Conservation (phyloP, 2,888 invertebrate genomes). For the Agonopterix alstromeriana region DNA sequence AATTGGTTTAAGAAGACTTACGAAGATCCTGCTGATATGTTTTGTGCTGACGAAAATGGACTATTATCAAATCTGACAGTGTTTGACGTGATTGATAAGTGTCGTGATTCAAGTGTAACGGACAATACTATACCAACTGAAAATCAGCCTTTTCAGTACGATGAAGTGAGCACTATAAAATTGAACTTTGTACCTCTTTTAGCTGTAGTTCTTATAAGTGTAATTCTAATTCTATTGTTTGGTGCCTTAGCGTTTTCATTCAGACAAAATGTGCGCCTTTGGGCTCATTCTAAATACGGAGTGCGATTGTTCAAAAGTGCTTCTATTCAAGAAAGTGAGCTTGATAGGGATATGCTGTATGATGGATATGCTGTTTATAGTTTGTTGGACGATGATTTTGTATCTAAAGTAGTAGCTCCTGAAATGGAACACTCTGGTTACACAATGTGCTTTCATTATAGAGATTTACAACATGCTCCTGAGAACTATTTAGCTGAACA, state of each 20-base stretch:
- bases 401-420: constrained; percentile 81
- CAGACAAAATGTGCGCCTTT: constrained; percentile 86
- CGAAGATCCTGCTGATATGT: constrained; percentile 80
- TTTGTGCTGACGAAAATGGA: constrained; percentile 77
- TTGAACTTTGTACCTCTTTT: constrained; percentile 83
- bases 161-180: constrained; percentile 81
- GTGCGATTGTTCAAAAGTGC: constrained; percentile 83
- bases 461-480: constrained; percentile 77
- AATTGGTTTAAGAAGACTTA: constrained; percentile 81
- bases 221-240: constrained; percentile 83
- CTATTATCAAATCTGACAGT: constrained; percentile 57
- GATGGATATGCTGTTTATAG: constrained; percentile 94
- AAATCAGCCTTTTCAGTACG: constrained; percentile 78
- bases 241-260: constrained; percentile 85
- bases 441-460: constrained; percentile 82
- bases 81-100: constrained; percentile 65
- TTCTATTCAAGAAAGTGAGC: constrained; percentile 73
- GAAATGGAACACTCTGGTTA: constrained; percentile 84
- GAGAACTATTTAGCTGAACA: constrained; percentile 79
- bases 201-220: constrained; percentile 83
- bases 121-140: constrained; percentile 76
- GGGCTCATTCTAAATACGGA: constrained; percentile 89
- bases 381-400: constrained; percentile 85
- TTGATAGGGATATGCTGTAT: constrained; percentile 83
- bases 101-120: constrained; percentile 60